Evolutionary conservation across 2,113 vertebrate genomes (phyloP).

Genomic region (Pedionomus torquatus): DNA sequence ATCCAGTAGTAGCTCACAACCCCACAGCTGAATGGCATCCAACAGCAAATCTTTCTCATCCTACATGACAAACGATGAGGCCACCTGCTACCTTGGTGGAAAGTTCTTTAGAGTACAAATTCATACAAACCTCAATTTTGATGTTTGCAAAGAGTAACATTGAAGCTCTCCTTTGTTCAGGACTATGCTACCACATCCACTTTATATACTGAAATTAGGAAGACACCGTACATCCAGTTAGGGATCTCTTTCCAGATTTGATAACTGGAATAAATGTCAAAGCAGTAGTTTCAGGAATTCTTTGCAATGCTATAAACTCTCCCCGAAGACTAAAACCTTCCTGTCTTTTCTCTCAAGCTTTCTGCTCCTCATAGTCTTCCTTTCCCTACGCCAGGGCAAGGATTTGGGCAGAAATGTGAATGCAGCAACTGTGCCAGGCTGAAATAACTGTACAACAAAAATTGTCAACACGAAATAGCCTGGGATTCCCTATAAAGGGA

Average conservation of each 20-base stretch:
- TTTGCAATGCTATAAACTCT: neutral
- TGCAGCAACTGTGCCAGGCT: neutral
- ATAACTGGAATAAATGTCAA: neutral
- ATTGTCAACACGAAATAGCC: neutral
- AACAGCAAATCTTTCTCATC: neutral
- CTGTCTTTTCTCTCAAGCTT: neutral
- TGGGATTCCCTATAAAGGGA: neutral
- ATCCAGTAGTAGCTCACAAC: neutral
- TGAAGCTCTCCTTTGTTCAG: neutral
- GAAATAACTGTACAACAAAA: neutral
- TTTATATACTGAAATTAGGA: neutral
- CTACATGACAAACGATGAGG: neutral
- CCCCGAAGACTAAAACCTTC: neutral
- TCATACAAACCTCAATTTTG: neutral
- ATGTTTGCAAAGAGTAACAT: accelerated
- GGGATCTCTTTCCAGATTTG: neutral
- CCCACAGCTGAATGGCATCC: neutral
- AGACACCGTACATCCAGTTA: neutral
- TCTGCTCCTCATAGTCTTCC: neutral
- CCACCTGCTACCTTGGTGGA: neutral
- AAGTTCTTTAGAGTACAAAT: neutral
- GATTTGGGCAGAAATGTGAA: neutral
- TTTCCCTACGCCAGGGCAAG: neutral
- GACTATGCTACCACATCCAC: neutral
- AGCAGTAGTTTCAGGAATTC: neutral